Percentiles rank a stretch among this genome's conserved stretches.
These are phyloP conservation scores for Pteria penguin DNA, from an alignment of 2,888 invertebrate species.

Conservation along the genomic window DNA sequence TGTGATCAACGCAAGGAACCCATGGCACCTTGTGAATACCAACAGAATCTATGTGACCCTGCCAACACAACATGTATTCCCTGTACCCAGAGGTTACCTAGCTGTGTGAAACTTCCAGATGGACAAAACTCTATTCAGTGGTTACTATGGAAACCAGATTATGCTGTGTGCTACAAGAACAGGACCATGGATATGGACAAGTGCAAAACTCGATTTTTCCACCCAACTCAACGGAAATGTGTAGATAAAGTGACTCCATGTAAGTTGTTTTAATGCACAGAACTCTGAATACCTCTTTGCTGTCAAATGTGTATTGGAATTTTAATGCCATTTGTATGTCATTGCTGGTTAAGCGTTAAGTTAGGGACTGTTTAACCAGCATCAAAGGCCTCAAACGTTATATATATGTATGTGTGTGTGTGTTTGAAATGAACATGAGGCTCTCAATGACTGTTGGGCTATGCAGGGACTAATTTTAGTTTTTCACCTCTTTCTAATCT, in stretches of 20 bases:
- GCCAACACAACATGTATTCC: constrained; percentile 44
- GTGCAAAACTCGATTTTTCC: constrained; percentile 59
- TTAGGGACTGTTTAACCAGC: too few relatives aligned
- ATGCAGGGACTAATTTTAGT: too few relatives aligned
- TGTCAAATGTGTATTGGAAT: too few relatives aligned
- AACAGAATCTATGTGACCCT: constrained; percentile 48
- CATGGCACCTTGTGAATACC: constrained; percentile 59
- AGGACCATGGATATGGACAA: constrained; percentile 46
- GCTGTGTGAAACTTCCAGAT: constrained; percentile 54
- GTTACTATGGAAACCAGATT: constrained; percentile 47
- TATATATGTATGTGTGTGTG: too few relatives aligned
- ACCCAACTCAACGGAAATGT: constrained; percentile 52
- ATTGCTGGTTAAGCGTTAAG: too few relatives aligned
- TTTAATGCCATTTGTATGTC: too few relatives aligned
- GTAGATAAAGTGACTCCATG: constrained; percentile 38
- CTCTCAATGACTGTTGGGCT: too few relatives aligned
- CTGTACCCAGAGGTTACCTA: constrained; percentile 53
- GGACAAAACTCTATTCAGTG: constrained; percentile 49
- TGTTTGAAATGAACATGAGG: too few relatives aligned
- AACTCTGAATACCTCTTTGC: too few relatives aligned
- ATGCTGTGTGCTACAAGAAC: constrained; percentile 50
- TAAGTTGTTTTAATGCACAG: too few relatives aligned
- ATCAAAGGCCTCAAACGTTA: too few relatives aligned
- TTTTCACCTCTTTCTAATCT: too few relatives aligned
- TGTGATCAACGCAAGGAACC: constrained; percentile 53